A percentile compares a stretch with the other conserved stretches of the same genome.
Conservation (phyloP, 2,888 invertebrate species). For the Amiota minor region DNA sequence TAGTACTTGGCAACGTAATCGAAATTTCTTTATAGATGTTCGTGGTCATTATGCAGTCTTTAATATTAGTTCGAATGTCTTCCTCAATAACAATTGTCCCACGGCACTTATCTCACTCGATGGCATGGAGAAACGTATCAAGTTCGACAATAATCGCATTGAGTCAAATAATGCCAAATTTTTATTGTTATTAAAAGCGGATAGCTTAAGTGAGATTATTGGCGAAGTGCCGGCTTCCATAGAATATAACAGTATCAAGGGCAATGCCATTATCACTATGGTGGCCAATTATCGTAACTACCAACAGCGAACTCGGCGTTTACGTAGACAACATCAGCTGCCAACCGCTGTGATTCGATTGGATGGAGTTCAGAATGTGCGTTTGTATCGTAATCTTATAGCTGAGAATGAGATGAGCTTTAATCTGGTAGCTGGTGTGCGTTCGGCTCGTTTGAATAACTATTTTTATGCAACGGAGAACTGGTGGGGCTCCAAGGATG, state of each 20-base stretch:
- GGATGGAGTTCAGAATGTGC: conserved; percentile 94
- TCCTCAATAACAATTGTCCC: conserved; percentile 88
- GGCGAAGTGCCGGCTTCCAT: conserved; percentile 88
- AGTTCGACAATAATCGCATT: conserved; percentile 86
- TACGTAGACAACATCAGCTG: conserved; percentile 52
- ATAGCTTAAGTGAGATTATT: conserved; percentile 94
- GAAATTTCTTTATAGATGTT: conserved; percentile 87
- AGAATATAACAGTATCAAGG: conserved; percentile 83
- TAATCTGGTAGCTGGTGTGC: conserved; percentile 92
- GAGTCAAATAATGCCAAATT: conserved; percentile 85
- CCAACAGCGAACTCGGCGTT: conserved; percentile 46
- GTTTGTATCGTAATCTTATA: conserved; percentile 91
- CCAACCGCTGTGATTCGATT: conserved; percentile 92
- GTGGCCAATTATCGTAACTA: conserved; percentile 56
- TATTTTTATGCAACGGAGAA: conserved; percentile 91
- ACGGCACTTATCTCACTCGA: conserved; percentile 84
- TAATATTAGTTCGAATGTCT: conserved; percentile 88
- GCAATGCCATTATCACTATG: conserved; percentile 77
- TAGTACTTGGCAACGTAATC: conserved; percentile 89
- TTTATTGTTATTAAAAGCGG: conserved; percentile 89
- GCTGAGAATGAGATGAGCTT: conserved; percentile 88
- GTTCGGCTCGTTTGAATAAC: conserved; percentile 90
- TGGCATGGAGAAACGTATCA: conserved; percentile 97
- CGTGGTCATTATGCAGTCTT: conserved; percentile 94
- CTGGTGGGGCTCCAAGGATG: conserved; percentile 94